Conservation (phyloP, 1,140 invertebrate genomes). For the Caenorhabditis remanei region DNA sequence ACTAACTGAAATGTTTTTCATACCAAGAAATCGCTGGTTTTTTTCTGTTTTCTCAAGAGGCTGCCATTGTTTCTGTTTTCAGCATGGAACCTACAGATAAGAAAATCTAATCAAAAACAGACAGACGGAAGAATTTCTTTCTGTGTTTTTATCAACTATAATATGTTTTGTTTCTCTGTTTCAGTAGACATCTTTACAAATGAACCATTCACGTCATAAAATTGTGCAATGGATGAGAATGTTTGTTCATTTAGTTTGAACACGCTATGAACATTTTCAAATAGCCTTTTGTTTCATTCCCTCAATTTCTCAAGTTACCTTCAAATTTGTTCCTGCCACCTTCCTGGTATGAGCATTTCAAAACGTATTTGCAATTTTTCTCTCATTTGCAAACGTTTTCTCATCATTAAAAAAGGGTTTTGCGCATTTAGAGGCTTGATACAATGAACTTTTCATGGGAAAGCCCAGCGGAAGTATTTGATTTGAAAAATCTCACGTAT, state of each 20-base stretch:
- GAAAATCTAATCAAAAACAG: no score
- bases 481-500: background rate
- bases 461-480: background rate
- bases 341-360: background rate
- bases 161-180: background rate
- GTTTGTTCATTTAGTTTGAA: no score
- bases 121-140: background rate
- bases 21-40: background rate
- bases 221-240: background rate
- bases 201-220: no score
- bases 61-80: no score
- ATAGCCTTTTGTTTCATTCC: background rate
- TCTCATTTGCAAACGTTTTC: background rate
- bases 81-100: no score
- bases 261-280: background rate
- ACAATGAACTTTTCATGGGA: conserved; percentile 5
- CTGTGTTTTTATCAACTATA: background rate
- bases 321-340: background rate
- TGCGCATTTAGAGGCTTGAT: background rate
- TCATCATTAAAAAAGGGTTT: background rate
- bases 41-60: no score
- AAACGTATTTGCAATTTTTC: background rate
- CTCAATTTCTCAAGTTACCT: background rate
- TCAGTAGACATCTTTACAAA: background rate
- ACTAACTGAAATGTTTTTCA: background rate